Base-by-base conservation (phyloP, 2,888 invertebrate species). In the Brenthis daphne region DNA sequence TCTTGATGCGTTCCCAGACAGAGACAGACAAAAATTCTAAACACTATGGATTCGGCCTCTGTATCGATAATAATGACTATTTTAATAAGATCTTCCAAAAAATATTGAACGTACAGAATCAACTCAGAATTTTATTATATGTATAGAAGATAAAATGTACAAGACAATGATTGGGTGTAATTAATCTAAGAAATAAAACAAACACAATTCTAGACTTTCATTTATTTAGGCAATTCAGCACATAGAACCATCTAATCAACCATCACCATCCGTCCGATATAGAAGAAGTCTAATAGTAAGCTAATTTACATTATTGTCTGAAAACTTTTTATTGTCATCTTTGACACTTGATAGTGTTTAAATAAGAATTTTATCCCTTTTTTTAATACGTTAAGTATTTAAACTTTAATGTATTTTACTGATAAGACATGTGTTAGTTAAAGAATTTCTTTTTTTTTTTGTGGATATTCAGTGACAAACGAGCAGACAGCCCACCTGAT, bases 181-280 rank as follows among this genome's bases (percentile, higher is more conserved):
- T 13, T 66, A 24, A 11, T 57, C 5, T 65, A 51, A 37, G 16
- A 64, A 70, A 71, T 65, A 69, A 74, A 69, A 68, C 56, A 65
- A 51, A 13, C 47, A 3, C 64, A 47, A 61, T 63, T 72, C 72
- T 70, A 73, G 57, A 69, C 63, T 70, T 61, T 69, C 69, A 63
- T 74, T 69, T 82, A 83, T 83, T 88, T 83, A 87, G 89, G 89
- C 90, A 83, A 85, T 83, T 80, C 85, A 88, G 87, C 88, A 88
- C 85, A 82, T 80, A 77, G 79, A 82, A 73, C 72, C 65, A 69
- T 75, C 77, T 79, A 77, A 72, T 72, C 80, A 82, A 82, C 77
- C 75, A 77, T 67, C 54, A 64, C 66, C 66, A 68, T 70, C 68
- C 64, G 57, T 70, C 57, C 57, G 57, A 70, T 72, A 79, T 70